Conservation (phyloP, 2,113 vertebrate genomes). For the Chiloscyllium plagiosum region DNA sequence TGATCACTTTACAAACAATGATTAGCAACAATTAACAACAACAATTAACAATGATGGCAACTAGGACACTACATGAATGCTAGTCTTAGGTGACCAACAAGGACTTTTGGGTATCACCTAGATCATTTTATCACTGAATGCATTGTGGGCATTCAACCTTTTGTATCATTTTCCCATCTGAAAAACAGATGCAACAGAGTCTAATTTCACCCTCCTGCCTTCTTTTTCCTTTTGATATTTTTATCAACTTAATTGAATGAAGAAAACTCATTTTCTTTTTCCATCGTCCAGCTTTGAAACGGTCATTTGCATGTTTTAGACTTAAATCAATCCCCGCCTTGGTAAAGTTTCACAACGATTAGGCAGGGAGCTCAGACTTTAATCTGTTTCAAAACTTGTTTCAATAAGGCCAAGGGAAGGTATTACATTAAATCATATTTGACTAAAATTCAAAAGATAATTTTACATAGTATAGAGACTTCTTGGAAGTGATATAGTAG, state of each 20-base stretch:
- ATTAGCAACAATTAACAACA: background rate
- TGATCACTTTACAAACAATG: background rate
- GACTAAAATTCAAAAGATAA: slow-evolving; percentile 21
- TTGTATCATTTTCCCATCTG: background rate
- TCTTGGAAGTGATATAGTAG: background rate
- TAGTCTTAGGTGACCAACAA: background rate
- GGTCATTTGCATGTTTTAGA: background rate
- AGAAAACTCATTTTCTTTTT: background rate
- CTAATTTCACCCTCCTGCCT: background rate
- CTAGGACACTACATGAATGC: background rate
- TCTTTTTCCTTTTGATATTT: background rate
- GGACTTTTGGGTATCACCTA: background rate
- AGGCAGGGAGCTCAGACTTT: background rate
- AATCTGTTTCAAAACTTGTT: background rate
- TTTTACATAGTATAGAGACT: background rate
- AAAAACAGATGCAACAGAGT: background rate
- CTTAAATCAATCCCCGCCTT: background rate
- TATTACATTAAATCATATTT: slow-evolving; percentile 6
- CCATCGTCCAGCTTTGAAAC: background rate
- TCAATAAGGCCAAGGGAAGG: slow-evolving; percentile 3
- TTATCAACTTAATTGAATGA: background rate
- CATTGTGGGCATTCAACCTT: background rate
- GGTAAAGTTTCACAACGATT: slow-evolving; percentile 2
- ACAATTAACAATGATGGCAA: background rate
- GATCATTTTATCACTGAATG: background rate